A percentile compares a stretch with the other conserved stretches of the same genome.
These are phyloP conservation scores for Paratilapia polleni DNA, from an alignment of 2,113 vertebrate species.

Conservation along the genomic window DNA sequence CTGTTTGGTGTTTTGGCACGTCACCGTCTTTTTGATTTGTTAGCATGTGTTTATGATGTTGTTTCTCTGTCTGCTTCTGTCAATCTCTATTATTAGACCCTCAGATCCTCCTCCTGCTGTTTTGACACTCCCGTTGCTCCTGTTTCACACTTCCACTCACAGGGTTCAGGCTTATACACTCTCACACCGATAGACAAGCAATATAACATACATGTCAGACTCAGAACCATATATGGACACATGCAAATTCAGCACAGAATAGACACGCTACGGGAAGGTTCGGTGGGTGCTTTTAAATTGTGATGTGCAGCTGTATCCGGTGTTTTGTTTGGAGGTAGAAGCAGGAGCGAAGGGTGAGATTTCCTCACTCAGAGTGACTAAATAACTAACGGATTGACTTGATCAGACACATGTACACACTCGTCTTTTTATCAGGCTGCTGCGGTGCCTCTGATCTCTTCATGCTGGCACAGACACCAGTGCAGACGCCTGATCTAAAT, in stretches of 20 bases:
- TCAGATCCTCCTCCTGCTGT: conserved; percentile 71
- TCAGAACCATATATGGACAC: background rate
- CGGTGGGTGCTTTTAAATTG: conserved; percentile 24
- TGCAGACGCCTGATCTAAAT: conserved; percentile 49
- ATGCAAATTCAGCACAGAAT: conserved; percentile 17
- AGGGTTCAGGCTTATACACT: conserved; percentile 4
- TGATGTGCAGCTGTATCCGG: conserved; percentile 30
- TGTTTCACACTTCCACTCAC: conserved; percentile 61
- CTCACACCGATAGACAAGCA: conserved; percentile 14
- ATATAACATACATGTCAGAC: conserved; percentile 21
- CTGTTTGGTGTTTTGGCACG: conserved; percentile 71
- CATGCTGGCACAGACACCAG: conserved; percentile 41
- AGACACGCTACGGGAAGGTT: conserved; percentile 9
- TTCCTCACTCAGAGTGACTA: conserved; percentile 51
- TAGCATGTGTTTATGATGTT: conserved; percentile 76
- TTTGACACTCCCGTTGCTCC: conserved; percentile 71
- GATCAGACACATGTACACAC: conserved; percentile 51
- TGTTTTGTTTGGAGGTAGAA: conserved; percentile 40
- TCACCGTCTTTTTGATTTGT: conserved; percentile 75
- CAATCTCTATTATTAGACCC: conserved; percentile 77
- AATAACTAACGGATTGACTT: conserved; percentile 55
- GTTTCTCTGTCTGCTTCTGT: conserved; percentile 72
- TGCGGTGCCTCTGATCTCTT: conserved; percentile 62
- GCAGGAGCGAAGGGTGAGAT: conserved; percentile 28
- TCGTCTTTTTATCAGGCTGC: conserved; percentile 48